Percentiles rank a stretch among this genome's conserved stretches.
These are phyloP conservation scores for Netelia inedita DNA, from an alignment of 2,888 invertebrate genomes.

Conservation along the genomic window DNA sequence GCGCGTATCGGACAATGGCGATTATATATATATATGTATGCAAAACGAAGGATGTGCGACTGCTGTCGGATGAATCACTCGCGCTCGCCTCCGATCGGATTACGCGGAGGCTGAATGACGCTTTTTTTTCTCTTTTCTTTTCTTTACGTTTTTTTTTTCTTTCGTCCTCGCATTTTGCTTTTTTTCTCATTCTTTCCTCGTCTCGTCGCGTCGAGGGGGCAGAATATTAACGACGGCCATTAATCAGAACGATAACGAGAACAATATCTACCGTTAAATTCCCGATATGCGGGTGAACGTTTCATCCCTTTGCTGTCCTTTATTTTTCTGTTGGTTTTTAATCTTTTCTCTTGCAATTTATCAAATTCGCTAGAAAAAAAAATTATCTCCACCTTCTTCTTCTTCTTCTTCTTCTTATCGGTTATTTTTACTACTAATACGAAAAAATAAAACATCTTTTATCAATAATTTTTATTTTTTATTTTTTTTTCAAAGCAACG, in stretches of 20 bases:
- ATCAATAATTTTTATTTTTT: neutral
- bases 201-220: constrained; percentile 3
- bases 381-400: neutral
- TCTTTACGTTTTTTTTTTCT: neutral
- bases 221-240: constrained; percentile 52
- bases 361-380: too few species aligned
- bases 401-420: too few species aligned
- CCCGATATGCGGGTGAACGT: constrained; percentile 1
- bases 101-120: constrained; percentile 50
- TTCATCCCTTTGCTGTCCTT: constrained; percentile 4
- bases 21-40: constrained; percentile 21
- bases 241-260: constrained; percentile 43
- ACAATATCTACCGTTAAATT: constrained; percentile 35
- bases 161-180: neutral
- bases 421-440: neutral
- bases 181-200: constrained; percentile 2
- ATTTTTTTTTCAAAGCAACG: too few species aligned
- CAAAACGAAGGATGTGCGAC: constrained; percentile 41
- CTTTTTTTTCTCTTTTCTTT: constrained; percentile 21
- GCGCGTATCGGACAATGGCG: constrained; percentile 39
- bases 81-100: constrained; percentile 54
- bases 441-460: neutral
- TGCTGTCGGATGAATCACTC: constrained; percentile 57
- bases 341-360: neutral
- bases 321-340: neutral